These are phyloP conservation scores for Tetropium fuscum DNA, from an alignment of 2,888 invertebrate genomes.

Conservation along the genomic window DNA sequence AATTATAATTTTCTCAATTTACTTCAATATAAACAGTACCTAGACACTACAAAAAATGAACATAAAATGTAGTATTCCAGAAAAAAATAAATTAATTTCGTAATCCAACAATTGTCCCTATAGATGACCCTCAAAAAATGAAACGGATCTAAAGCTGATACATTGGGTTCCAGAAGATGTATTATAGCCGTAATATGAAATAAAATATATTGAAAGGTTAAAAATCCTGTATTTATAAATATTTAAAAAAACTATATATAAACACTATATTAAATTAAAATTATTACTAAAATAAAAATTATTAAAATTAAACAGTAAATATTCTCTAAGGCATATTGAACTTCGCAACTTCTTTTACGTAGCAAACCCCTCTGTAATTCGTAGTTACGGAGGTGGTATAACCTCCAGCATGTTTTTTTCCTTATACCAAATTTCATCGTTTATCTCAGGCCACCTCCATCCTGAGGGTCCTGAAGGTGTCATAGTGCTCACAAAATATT, in stretches of 20 bases:
- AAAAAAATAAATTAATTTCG: background rate
- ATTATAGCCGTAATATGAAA: background rate
- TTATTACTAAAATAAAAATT: no score
- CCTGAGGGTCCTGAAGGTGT: constrained; percentile 2
- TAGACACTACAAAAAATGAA: background rate
- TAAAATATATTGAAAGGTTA: background rate
- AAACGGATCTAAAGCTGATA: background rate
- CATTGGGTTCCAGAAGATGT: background rate
- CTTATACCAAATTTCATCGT: constrained; percentile 8
- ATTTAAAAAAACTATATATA: constrained; percentile 23
- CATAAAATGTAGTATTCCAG: background rate
- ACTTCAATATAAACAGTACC: background rate
- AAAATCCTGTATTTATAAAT: background rate
- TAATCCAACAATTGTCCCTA: no score
- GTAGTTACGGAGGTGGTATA: constrained; percentile 2
- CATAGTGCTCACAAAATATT: background rate
- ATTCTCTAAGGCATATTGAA: background rate
- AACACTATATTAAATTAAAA: no score
- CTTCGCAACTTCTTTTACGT: background rate
- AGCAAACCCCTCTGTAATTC: background rate
- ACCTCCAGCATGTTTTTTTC: constrained; percentile 5
- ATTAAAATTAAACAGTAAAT: background rate
- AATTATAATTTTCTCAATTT: background rate
- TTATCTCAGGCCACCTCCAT: constrained; percentile 4
- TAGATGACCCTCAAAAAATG: no score